Conservation (phyloP, 2,797 vertebrate species). For the Benthosema pterotum region DNA sequence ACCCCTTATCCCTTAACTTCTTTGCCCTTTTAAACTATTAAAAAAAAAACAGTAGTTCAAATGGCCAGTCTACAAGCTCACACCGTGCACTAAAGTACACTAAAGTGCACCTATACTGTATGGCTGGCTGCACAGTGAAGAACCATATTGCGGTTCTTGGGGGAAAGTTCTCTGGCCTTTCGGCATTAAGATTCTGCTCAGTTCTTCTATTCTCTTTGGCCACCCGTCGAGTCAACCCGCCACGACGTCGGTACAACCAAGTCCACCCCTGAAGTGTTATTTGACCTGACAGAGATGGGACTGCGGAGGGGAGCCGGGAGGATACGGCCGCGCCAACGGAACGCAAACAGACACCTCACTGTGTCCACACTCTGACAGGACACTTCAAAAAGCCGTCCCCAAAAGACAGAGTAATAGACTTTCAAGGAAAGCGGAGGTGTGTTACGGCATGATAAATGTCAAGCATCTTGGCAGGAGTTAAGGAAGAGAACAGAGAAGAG, state of each 20-base stretch:
- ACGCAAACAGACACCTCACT: constrained; percentile 65
- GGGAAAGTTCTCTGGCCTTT: constrained; percentile 19
- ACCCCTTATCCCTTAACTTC: too few species aligned
- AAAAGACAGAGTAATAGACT: constrained; percentile 25
- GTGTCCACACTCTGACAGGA: constrained; percentile 64
- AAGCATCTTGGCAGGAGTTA: not conserved
- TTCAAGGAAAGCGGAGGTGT: constrained; percentile 8
- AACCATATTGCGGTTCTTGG: constrained; percentile 19
- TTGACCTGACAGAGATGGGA: constrained; percentile 72
- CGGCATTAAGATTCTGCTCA: constrained; percentile 21
- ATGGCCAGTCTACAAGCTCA: too few species aligned
- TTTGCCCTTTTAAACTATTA: too few species aligned
- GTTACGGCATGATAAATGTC: constrained; percentile 33
- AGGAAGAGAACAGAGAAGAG: constrained; percentile 2
- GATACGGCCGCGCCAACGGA: constrained; percentile 67
- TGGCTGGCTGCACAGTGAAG: constrained; percentile 16
- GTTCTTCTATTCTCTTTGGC: constrained; percentile 42
- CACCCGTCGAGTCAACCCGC: constrained; percentile 48
- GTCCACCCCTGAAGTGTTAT: constrained; percentile 65
- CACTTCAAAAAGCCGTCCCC: constrained; percentile 36
- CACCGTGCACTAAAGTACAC: too few species aligned
- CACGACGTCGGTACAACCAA: constrained; percentile 52
- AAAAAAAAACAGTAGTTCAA: too few species aligned
- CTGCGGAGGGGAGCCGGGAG: constrained; percentile 73
- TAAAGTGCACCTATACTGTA: not conserved